Base-by-base conservation (phyloP, 1,140 invertebrate genomes). In the Saccostrea glomerata region DNA sequence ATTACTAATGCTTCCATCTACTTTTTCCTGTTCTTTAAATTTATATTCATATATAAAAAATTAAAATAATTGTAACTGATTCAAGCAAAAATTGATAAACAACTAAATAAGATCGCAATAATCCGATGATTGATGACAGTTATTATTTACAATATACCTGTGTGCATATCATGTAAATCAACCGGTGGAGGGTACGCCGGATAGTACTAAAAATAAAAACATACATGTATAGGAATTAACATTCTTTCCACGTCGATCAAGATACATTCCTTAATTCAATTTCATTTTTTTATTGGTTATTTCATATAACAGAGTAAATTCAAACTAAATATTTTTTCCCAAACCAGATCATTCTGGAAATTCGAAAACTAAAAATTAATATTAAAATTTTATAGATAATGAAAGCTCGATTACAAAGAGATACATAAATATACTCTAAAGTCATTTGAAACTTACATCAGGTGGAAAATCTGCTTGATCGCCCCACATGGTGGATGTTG, bases 141-240 rank as follows among this genome's bases (percentile, higher is more conserved):
- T 47, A 9, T 7, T 0, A 47, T 47, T 47, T 7, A 47, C 3
- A 89, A 7, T 82, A 36, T 85, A 89, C 89, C 89, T 60, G 89
- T 89, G 82, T 89, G 89, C 82, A 87, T 84, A 20, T 89, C 89
- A 82, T 89, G 87, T 25, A 63, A 58, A n/a, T 86, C 60, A 40
- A 47, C 66, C 36, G 77, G 20, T n/a, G 86, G 82, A 55, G n/a
- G 30, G 23, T 84, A 87, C 17, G 86, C 82, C 70, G 86, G 89
- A 23, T 89, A 77, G 55, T 87, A 89, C 89, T 89, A 66, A 9
- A 89, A 87, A 60, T 40, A 77, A 40, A 70, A 84, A 55, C 85
- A 77, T 30, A 36, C 7, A 4, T 36, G 1, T 36, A 36, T 36
- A 36, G 30, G 0, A 36, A 36, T 0, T 36, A 77, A 17, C 9